phyloP scores from a whole-genome alignment of 2,113 vertebrate species.

The Scopus umbretta region DNA sequence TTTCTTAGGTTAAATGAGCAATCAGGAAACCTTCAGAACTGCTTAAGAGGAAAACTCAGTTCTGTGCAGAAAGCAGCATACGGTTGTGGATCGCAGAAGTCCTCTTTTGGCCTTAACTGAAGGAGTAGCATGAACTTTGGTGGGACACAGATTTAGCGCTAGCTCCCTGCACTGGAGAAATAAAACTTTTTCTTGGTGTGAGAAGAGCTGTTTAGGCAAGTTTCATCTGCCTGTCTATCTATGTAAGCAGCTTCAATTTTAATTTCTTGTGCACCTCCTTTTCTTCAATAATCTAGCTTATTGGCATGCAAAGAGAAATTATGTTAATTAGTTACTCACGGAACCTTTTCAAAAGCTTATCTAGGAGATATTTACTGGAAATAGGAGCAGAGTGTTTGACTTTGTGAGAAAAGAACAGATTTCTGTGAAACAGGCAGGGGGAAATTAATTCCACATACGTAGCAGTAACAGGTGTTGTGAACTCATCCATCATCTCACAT shows the following conservation, averaged over 20 bases:
- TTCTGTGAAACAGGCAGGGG: constrained; percentile 59
- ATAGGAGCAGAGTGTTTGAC: constrained; percentile 37
- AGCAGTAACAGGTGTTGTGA: constrained; percentile 65
- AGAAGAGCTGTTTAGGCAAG: not conserved
- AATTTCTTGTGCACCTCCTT: not conserved
- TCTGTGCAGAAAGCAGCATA: not conserved
- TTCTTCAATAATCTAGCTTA: not conserved
- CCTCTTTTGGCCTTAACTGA: not conserved
- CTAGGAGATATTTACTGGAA: constrained; percentile 57
- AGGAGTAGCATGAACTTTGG: not conserved
- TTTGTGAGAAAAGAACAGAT: constrained; percentile 77
- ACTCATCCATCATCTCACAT: constrained; percentile 13
- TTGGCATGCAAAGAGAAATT: constrained; percentile 26
- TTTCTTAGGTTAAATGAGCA: not conserved
- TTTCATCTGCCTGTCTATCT: not conserved
- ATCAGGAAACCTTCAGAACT: not conserved
- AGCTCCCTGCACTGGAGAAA: not conserved
- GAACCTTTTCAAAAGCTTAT: constrained; percentile 72
- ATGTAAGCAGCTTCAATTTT: not conserved
- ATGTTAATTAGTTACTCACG: constrained; percentile 62
- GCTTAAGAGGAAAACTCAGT: not conserved
- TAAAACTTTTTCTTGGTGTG: not conserved
- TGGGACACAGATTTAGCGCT: not conserved
- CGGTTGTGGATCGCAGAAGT: not conserved
- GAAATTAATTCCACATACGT: constrained; percentile 6